Evolutionary conservation across 2,113 vertebrate genomes (phyloP), one percentile per base, ranked within the genome.

Genomic region (Melanostigma gelatinosum): DNA sequence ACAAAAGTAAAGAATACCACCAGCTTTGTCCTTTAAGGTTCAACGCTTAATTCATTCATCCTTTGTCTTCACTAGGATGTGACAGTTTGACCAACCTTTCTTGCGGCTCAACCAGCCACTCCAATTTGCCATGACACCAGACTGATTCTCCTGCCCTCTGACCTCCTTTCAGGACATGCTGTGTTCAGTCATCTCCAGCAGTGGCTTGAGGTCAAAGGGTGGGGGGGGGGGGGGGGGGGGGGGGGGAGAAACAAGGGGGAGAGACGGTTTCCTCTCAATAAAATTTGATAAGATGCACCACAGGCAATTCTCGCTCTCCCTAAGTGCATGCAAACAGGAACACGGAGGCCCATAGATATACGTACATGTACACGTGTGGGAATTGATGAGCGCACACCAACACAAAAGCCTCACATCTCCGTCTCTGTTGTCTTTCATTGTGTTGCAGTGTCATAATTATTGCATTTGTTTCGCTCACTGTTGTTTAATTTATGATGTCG

Each of bases 141-240:
- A 94, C 92, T 88, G 87, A 92, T 90, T 92, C 85, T 85, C 80
- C 87, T 93, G 91, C 84, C 89, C 93, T 91, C 84, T 93, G 90
- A 91, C 93, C 92, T 88, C 70, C 34, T 88, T 88, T 89, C 81
- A 89, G 87, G 83, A 91, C 87, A 83, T 60, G 87, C 90, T 90
- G 93, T 82, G 86, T 89, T 92, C 86, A 85, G 86, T 88, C 85
- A 91, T 90, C 91, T 87, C 77, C 83, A 88, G 85, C 87, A 77
- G 77, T 40, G 58, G 85, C 80, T 88, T 87, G 60, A 80, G 88
- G 88, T 93, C 82, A 91, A 91, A 91, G 87, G 79, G 76, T 80
- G 9, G 52, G 4, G 60, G 62, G 75, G 71, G 13, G 22, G 65
- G 16, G 68, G 63, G 32, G 72, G 29, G n/a, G n/a, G n/a, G n/a